Evolutionary conservation across 2,888 invertebrate species (phyloP), one percentile per base, ranked within the genome.

Genomic region (Orchestes rusci): DNA sequence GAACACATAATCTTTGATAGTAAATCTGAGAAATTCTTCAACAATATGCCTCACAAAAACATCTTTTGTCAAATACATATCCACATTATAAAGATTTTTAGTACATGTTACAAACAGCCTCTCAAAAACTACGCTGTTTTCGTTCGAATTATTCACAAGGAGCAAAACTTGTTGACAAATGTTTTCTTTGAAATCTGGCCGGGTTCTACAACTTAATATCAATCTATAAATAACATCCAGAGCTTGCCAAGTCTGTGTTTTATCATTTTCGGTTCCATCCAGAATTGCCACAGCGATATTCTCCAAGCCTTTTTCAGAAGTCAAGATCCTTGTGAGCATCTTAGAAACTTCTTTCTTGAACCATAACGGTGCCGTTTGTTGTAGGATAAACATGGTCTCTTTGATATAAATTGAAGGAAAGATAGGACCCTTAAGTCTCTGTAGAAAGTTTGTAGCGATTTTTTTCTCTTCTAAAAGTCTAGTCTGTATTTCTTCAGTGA

Each of bases 341-440:
- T 71, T 73, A 18, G 75, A 71, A 53, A 82, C 75, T 8, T 73
- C 69, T 62, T 69, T 73, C 58, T 75, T 76, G 30, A 83, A 72
- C 80, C 84, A 85, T 8, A 59, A 60, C 2, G 82, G 82, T 16
- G 75, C 70, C 23, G 72, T 68, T 42, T 61, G 64, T 61, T 74
- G 74, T 57, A 77, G 76, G 23, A 86, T 68, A 31, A 81, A 69
- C 67, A 86, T 72, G n/a, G 84, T 69, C 62, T 85, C 82, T 58
- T 77, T 79, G 59, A 85, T 77, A 20, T 82, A 68, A 35, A 73
- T 64, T 16, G 77, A 73, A 57, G 76, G 77, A 54, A 79, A 79
- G 43, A 77, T 74, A 43, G 72, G 73, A 15, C 60, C 61, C 10
- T 77, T 66, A 36, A 84, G 64, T 51, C 71, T 59, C 30, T 72